Base-by-base conservation (phyloP, 2,797 vertebrate genomes). In the Leptodactylus fallax region DNA sequence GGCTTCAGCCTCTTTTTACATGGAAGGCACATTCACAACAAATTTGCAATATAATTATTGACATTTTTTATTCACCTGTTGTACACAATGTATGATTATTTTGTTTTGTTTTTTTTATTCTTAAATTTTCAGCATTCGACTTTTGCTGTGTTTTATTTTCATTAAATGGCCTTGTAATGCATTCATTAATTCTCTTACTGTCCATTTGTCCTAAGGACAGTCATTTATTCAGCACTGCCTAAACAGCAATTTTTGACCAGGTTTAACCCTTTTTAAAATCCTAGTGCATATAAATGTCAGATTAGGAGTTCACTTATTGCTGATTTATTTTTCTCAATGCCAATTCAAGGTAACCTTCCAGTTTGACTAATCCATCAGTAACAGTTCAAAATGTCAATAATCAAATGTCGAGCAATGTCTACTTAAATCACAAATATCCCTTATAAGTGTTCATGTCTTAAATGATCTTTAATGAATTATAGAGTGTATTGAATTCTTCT, bases 351-450 rank as follows among this genome's bases (percentile, higher is more conserved):
- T 83, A 79, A 58, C 60, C 72, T 60, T 83, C 36, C 55, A 58
- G 49, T 17, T n/a, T 69, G 7, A 78, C 27, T 83, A 78, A 83
- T 87, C 81, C 71, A 83, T 87, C 61, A 83, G 17, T 67, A 71
- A n/a, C 23, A 87, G 25, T 8, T 67, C 7, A 82, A 79, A 83
- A 69, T 69, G 58, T 83, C 87, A 83, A 84, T 87, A 78, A 55
- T 16, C 23, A 74, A 63, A 81, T 65, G 14, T 53, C 45, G 12
- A 78, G 13, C 58, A 69, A 87, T 71, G 72, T 87, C 49, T 65
- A 10, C 61, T 49, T 56, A 77, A 36, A 56, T 65, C n/a, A 49
- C 71, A 67, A 45, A 77, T 67, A 47, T 78, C n/a, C n/a, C n/a
- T 21, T 21, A 81, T 23, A 36, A 63, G 45, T 49, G 45, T 25